Evolutionary conservation across 2,113 vertebrate species (phyloP).

Genomic region (Amphilophus citrinellus): DNA sequence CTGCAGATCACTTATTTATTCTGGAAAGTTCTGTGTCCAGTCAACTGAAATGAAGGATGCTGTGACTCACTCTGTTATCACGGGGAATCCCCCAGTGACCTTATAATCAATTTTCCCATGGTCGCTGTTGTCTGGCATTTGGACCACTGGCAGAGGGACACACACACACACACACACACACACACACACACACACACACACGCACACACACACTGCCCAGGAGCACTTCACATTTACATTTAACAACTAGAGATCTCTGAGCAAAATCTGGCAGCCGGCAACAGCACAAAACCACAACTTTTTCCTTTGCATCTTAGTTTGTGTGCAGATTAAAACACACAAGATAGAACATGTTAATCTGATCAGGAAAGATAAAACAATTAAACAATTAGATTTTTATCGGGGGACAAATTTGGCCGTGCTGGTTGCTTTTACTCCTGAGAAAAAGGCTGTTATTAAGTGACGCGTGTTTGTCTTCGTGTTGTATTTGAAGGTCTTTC

Average conservation of each 20-base stretch:
- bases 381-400: not conserved
- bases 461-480: not conserved
- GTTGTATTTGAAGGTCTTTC: not conserved
- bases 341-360: not conserved
- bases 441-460: too few species aligned
- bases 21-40: not conserved
- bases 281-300: not conserved
- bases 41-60: not conserved
- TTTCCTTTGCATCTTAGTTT: not conserved
- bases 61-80: not conserved
- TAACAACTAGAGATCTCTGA: conserved; percentile 10
- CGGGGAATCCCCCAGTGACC: conserved; percentile 22
- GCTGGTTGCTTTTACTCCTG: not conserved
- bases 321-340: not conserved
- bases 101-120: conserved; percentile 27
- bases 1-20: not conserved
- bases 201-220: not conserved
- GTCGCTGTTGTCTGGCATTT: not conserved
- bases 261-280: not conserved
- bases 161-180: not conserved
- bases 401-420: not conserved
- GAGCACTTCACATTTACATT: conserved; percentile 40
- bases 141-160: not conserved
- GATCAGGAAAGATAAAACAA: not conserved
- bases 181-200: not conserved